Evolutionary conservation across 2,888 invertebrate genomes (phyloP), one percentile per base, ranked within the genome.

Genomic region (Lypha dubia): DNA sequence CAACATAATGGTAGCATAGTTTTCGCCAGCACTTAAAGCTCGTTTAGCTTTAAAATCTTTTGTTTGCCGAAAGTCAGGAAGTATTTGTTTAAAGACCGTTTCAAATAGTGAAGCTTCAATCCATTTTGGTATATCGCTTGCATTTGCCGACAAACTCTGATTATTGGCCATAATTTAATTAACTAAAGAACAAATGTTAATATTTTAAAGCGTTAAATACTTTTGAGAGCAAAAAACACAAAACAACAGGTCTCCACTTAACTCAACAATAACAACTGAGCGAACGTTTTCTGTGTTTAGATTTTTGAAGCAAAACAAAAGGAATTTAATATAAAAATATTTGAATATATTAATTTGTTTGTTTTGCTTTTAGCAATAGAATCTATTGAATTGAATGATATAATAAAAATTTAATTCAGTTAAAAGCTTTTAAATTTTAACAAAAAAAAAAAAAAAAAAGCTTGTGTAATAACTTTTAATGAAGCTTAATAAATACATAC

Each of bases 1-100:
- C 28, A 90, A 56, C 89, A 91, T 89, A 3, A 89, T 65, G 0
- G 91, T 90, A n/a, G 89, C 86, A 84, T 89, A 92, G 77, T 91
- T 91, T 79, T 92, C 91, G 0, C 91, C 91, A 0, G 88, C 87
- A 3, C 83, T 87, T 4, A 86, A 71, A 11, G 90, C 91, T 1
- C 84, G 84, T 7, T 56, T 75, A 0, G 86, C 86, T 9, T 85
- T 87, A 63, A 90, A 89, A 4, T 79, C 76, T n/a, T 65, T 82
- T 2, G 87, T 88, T 77, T 71, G 81, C 17, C 79, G 67, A 20
- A 86, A 88, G 8, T 86, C 80, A 0, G 85, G 65, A 0, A 82
- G 32, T 0, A 83, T 86, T 35, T 86, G 83, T 51, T 77, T 85
- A 7, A 90, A 84, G 28, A 89, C 58, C 1, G 74, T 51, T 8